phyloP scores from a whole-genome alignment of 2,113 vertebrate species.

The Plotosus lineatus region DNA sequence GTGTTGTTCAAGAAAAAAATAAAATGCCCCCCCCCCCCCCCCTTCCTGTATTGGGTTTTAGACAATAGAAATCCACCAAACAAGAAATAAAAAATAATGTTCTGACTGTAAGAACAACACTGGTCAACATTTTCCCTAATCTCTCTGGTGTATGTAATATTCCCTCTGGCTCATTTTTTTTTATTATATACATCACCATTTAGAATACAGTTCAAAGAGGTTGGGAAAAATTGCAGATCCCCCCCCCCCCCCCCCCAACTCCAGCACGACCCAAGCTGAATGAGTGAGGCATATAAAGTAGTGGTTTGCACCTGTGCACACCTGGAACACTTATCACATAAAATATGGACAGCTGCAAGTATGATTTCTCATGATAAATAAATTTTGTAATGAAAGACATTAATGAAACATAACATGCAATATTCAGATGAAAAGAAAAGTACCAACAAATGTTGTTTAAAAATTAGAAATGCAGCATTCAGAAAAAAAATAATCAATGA shows the following conservation, averaged over 20 bases:
- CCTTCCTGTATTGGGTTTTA: too few relatives aligned
- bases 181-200: conserved; percentile 60
- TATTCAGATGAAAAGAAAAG: conserved; percentile 16
- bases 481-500: conserved; percentile 17
- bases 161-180: conserved; percentile 65
- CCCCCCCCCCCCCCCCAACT: too few relatives aligned
- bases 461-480: conserved; percentile 6
- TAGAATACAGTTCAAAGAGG: conserved; percentile 53
- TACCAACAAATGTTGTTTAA: conserved; percentile 2
- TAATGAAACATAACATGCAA: conserved; percentile 12
- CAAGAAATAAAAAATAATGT: too few relatives aligned
- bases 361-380: conserved; percentile 41
- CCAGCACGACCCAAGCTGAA: conserved; percentile 40
- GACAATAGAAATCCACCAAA: too few relatives aligned
- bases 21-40: too few relatives aligned
- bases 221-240: conserved; percentile 18
- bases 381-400: conserved; percentile 30
- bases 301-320: conserved; percentile 31
- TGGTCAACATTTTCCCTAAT: too few relatives aligned
- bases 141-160: too few relatives aligned
- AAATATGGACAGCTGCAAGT: conserved; percentile 34
- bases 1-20: too few relatives aligned
- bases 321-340: conserved; percentile 34
- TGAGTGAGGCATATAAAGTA: conserved; percentile 37
- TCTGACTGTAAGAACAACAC: too few relatives aligned